Base-by-base conservation (phyloP, 2,888 invertebrate genomes). In the Euspilapteryx auroguttella region DNA sequence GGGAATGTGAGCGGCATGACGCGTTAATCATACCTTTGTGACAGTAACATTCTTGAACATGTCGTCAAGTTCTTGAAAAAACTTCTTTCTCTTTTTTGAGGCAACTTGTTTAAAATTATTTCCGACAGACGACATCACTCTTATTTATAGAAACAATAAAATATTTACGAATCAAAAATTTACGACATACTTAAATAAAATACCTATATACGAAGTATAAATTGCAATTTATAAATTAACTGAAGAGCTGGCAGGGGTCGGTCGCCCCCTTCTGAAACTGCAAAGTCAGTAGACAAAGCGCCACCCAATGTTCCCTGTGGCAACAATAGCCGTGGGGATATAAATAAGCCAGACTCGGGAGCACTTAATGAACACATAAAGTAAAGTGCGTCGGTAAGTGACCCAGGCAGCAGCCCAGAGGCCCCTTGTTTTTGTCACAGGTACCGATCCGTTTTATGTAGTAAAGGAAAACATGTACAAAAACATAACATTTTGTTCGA, bases 1-100 rank as follows among this genome's bases (percentile, higher is more conserved):
- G 52, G 64, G 68, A 68, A 73, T 71, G 59, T 52, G 49, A 50
- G 45, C 51, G 55, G 55, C 58, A 55, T 49, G 45, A 53, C 49
- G 47, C 65, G 69, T 75, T 71, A 66, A 69, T 75, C 73, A 75
- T 71, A 71, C 55, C 57, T 68, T 48, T 63, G 61, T 71, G 73
- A 73, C 73, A 71, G 58, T 51, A 56, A 63, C 59, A 61, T 49
- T 51, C 50, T 38, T 46, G 13, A 17, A 56, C 54, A 55, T 53
- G 58, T 62, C 57, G 45, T 45, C 49, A 44, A 45, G 35, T 34
- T 31, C 34, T 39, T 24, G 21, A 21, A 48, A 57, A 55, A 61
- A 51, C 40, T 40, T 41, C 39, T 39, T 38, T 37, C 31, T 34
- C 35, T 34, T 39, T 42, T 44, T 40, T 49, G 39, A 40, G 42